Evolutionary conservation across 2,888 invertebrate species (phyloP), one percentile per base, ranked within the genome.

Genomic region (Eretmocerus hayati): DNA sequence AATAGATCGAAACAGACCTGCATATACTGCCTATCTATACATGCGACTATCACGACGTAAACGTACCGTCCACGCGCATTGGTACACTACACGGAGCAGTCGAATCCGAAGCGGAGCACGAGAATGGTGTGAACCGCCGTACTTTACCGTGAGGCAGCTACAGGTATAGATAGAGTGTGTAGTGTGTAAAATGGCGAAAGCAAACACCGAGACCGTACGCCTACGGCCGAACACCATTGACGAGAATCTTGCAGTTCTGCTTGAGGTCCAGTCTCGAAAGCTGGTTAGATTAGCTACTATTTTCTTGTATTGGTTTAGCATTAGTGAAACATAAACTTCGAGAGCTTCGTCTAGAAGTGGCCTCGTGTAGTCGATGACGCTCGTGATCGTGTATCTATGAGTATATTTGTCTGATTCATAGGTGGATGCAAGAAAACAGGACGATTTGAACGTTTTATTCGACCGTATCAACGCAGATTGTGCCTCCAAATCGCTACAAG

Each of bases 371-470:
- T n/a, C n/a, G n/a, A n/a, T n/a, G 26, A 26, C 11, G 26, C 26
- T 6, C 26, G 26, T 26, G n/a, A n/a, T n/a, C n/a, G 26, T 26
- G 26, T 26, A 11, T 26, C 11, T 26, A 11, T 26, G 26, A 26
- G 26, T 26, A 11, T 26, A 11, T 26, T 26, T 26, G 26, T 26
- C n/a, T n/a, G n/a, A n/a, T n/a, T n/a, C 18, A 2, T 32, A 67
- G 67, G 54, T 56, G 41, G 60, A 63, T 18, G 32, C 42, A 8
- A 58, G 58, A 38, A 56, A 42, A 26, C 52, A 53, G 11, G 56
- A 60, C 19, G 63, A 66, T 15, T 53, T 62, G n/a, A 54, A 48
- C 30, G 59, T 57, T 46, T 51, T 66, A 21, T 63, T 66, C 41
- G 49, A 41, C 8, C 59, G 59, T 39, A 56, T 67, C 13, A 67